Conservation (phyloP, 2,797 vertebrate genomes). For the Etheostoma nigrum region DNA sequence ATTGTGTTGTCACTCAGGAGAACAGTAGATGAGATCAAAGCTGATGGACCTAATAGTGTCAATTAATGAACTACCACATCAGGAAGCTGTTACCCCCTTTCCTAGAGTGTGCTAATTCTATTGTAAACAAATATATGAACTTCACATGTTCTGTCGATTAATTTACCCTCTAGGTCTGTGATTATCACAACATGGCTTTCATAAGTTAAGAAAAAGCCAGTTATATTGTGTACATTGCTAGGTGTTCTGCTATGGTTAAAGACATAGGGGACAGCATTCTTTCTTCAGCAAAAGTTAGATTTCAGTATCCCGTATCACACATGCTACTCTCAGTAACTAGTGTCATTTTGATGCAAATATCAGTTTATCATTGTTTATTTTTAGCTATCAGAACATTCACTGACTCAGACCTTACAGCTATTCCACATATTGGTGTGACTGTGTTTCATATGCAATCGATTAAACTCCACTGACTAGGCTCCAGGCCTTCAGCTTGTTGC, state of each 20-base stretch:
- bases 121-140: slow-evolving; percentile 10
- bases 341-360: slow-evolving; percentile 49
- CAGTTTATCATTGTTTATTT: slow-evolving; percentile 66
- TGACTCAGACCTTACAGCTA: slow-evolving; percentile 51
- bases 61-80: slow-evolving; percentile 27
- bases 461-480: slow-evolving; percentile 26
- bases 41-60: slow-evolving; percentile 58
- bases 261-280: neutral
- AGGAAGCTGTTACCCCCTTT: slow-evolving; percentile 42
- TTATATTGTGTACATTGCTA: neutral
- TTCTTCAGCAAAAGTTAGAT: slow-evolving; percentile 18
- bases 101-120: slow-evolving; percentile 13
- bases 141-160: slow-evolving; percentile 10
- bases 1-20: slow-evolving; percentile 68
- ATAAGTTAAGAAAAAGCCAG: slow-evolving; percentile 15
- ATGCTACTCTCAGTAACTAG: slow-evolving; percentile 50
- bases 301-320: slow-evolving; percentile 52
- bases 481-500: neutral
- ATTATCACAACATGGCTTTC: slow-evolving; percentile 21
- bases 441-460: slow-evolving; percentile 57
- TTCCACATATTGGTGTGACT: slow-evolving; percentile 64
- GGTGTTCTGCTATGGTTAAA: slow-evolving; percentile 43
- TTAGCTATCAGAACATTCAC: slow-evolving; percentile 69
- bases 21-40: slow-evolving; percentile 66
- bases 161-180: neutral